Evolutionary conservation across 2,888 invertebrate species (phyloP), one percentile per base, ranked within the genome.

Genomic region (Drosophila bunnanda): DNA sequence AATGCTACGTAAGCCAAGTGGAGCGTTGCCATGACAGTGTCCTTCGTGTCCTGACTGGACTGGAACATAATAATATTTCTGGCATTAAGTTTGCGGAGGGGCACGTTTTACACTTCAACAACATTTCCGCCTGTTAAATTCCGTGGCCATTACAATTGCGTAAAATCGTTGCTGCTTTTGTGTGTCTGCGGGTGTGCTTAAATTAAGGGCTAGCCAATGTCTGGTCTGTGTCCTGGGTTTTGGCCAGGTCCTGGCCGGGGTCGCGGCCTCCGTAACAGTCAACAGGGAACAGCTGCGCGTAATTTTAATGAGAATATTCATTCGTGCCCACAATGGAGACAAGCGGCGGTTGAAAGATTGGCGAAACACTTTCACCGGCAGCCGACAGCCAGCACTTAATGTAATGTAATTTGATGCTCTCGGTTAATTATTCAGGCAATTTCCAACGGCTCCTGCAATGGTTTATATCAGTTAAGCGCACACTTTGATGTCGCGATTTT

Each of bases 231-330:
- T 64, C 52, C 52, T 61, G 65, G 65, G 52, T 52, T 52, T 60
- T 38, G 50, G 64, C 25, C 41, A 41, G 60, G 46, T 62, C 46
- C 64, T 53, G 62, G 22, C 32, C 15, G 57, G 46, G n/a, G n/a
- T 34, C 25, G 13, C 48, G 34, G 46, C 46, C 17, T 17, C 46
- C 12, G 46, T 6, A 41, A 38, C 32, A 38, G 58, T 7, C 9
- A 36, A 44, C 13, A 7, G 34, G 20, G 69, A 83, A 70, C 82
- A 82, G 73, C 84, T 83, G 83, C 56, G 73, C 66, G 79, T 76
- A 78, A 83, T 81, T 84, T 83, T 85, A 85, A 83, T 83, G 81
- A 81, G 76, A 78, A 85, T 85, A 80, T 83, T 84, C 84, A 82
- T 82, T 82, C 79, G 80, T 67, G 80, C 76, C 80, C 69, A 52